These are phyloP conservation scores for Rhipidura dahli DNA, from an alignment of 2,113 vertebrate species.

Conservation along the genomic window DNA sequence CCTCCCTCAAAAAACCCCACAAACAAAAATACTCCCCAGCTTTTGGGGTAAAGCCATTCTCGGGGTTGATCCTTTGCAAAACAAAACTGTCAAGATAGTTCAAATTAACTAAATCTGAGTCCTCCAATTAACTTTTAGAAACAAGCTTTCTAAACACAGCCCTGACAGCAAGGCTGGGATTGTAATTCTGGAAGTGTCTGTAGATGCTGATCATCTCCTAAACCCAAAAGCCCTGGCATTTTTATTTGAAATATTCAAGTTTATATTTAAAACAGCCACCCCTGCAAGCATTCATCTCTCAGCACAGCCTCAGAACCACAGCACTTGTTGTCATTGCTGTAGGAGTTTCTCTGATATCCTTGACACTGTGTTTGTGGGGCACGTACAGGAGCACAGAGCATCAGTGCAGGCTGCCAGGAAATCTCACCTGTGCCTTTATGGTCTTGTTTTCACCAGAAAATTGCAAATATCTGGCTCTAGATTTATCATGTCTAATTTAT, in stretches of 20 bases:
- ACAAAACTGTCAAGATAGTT: neutral
- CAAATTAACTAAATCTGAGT: neutral
- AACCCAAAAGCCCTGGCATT: neutral
- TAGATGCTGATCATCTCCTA: neutral
- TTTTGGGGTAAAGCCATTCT: neutral
- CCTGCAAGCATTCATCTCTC: neutral
- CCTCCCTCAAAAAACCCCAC: accelerated
- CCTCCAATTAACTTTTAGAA: neutral
- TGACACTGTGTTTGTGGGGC: neutral
- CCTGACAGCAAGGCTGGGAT: neutral
- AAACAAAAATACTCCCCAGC: neutral
- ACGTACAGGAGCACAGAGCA: neutral
- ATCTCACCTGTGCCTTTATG: neutral
- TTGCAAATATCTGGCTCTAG: neutral
- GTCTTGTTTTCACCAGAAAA: neutral
- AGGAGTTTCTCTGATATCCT: neutral
- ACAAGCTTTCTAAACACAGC: neutral
- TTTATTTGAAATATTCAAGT: neutral
- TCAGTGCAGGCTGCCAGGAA: neutral
- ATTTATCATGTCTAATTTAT: neutral
- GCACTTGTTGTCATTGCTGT: neutral
- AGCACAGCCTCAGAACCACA: neutral
- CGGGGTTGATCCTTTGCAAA: neutral
- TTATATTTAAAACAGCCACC: neutral
- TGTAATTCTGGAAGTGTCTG: neutral